These are phyloP conservation scores for Gryllus longicercus DNA, from an alignment of 2,888 invertebrate genomes.

Conservation along the genomic window DNA sequence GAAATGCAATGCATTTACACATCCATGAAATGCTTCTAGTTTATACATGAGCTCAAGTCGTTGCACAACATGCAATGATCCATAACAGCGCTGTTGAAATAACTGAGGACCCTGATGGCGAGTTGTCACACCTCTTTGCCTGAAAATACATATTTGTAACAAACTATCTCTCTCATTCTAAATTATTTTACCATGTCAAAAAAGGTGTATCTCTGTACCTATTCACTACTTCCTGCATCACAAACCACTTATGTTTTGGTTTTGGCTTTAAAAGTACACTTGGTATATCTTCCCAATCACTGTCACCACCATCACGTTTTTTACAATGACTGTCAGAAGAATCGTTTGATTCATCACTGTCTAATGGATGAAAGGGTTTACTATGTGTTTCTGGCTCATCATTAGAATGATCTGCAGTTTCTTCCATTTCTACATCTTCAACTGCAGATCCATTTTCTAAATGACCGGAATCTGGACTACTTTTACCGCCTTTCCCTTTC, in stretches of 20 bases:
- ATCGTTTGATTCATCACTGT: constrained; percentile 38
- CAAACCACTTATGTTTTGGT: constrained; percentile 66
- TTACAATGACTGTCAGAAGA: constrained; percentile 39
- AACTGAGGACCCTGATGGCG: constrained; percentile 50
- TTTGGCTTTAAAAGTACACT: constrained; percentile 56
- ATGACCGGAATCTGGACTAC: constrained; percentile 28
- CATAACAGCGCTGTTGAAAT: constrained; percentile 71
- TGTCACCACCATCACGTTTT: constrained; percentile 30
- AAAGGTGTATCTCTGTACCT: constrained; percentile 49
- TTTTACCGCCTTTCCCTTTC: neutral
- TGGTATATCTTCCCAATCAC: constrained; percentile 41
- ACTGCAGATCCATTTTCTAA: constrained; percentile 28
- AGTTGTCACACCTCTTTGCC: constrained; percentile 48
- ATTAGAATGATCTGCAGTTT: constrained; percentile 21
- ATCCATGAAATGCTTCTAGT: constrained; percentile 77
- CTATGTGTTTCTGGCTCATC: constrained; percentile 21
- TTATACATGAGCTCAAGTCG: constrained; percentile 73
- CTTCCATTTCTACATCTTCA: constrained; percentile 26
- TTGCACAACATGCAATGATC: constrained; percentile 77
- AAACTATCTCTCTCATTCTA: constrained; percentile 37
- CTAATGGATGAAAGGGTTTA: constrained; percentile 23
- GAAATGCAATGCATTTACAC: constrained; percentile 90
- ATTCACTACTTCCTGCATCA: constrained; percentile 62
- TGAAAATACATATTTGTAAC: constrained; percentile 35
- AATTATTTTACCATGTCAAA: neutral